Evolutionary conservation across 1,140 invertebrate species (phyloP).

Genomic region (Probaryconus sp.): DNA sequence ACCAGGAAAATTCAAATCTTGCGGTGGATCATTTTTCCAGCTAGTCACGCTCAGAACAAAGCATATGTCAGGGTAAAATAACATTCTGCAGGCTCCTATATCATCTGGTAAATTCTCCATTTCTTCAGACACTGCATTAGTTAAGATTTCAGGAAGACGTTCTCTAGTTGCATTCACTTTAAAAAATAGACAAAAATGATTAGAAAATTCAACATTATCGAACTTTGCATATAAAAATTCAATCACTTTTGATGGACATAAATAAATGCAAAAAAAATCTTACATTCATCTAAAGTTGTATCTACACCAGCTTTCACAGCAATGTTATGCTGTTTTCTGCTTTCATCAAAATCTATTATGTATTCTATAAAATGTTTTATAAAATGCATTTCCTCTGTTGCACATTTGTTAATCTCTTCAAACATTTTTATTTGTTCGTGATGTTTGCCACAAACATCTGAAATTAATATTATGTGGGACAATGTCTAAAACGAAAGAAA

Average conservation of each 20-base stretch:
- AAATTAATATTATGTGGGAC: conserved; percentile 82
- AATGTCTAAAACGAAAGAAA: conserved; percentile 78
- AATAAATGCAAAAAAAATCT: conserved; percentile 68
- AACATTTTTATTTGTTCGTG: conserved; percentile 78
- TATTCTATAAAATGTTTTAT: conserved; percentile 77
- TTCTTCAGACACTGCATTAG: conserved; percentile 83
- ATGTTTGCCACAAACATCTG: conserved; percentile 80
- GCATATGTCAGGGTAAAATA: conserved; percentile 90
- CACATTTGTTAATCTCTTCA: conserved; percentile 78
- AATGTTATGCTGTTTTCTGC: conserved; percentile 81
- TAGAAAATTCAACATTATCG: no score
- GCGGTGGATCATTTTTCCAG: conserved; percentile 79
- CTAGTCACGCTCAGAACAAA: conserved; percentile 85
- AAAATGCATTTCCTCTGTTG: conserved; percentile 81
- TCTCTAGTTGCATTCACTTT: conserved; percentile 60
- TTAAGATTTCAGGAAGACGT: conserved; percentile 80
- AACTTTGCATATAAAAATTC: no score
- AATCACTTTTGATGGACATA: no score
- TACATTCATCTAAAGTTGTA: conserved; percentile 82
- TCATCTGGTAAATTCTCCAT: conserved; percentile 82
- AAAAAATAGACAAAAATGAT: not conserved
- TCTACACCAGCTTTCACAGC: conserved; percentile 84
- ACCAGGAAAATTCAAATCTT: conserved; percentile 80
- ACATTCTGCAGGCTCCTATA: conserved; percentile 85
- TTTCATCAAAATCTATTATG: conserved; percentile 85